phyloP scores from a whole-genome alignment of 2,797 vertebrate genomes.

The Mus caroli region DNA sequence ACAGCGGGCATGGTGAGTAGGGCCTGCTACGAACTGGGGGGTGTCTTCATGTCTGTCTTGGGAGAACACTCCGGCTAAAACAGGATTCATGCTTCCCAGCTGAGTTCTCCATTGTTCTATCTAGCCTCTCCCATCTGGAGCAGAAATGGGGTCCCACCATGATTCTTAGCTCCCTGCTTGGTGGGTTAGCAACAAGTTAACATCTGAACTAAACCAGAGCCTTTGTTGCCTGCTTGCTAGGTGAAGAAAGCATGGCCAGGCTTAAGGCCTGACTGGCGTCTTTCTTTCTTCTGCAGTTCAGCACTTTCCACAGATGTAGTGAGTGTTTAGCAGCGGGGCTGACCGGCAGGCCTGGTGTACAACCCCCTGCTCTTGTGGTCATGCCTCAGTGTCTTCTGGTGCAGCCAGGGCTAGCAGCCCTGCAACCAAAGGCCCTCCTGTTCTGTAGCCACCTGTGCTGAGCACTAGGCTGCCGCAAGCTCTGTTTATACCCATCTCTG shows the following conservation, averaged over 20 bases:
- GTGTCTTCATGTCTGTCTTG: background rate
- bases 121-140: background rate
- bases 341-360: background rate
- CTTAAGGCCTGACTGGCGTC: background rate
- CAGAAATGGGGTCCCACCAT: background rate
- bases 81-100: constrained; percentile 37
- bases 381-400: background rate
- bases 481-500: constrained; percentile 69
- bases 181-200: background rate
- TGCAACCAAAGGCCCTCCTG: background rate
- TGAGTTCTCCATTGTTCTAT: background rate
- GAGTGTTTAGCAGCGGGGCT: background rate
- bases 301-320: background rate
- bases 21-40: background rate
- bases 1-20: background rate
- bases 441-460: constrained; percentile 30
- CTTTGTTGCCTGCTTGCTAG: constrained; percentile 39
- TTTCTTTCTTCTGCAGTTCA: constrained; percentile 21
- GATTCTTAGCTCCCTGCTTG: constrained; percentile 9
- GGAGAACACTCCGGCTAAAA: constrained; percentile 6
- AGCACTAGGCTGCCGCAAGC: background rate
- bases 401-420: background rate
- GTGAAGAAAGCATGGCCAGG: background rate
- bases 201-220: constrained; percentile 18
- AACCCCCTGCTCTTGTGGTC: background rate